Evolutionary conservation across 1,140 invertebrate species (phyloP), one percentile per base, ranked within the genome.

Genomic region (Bombus sylvicola): DNA sequence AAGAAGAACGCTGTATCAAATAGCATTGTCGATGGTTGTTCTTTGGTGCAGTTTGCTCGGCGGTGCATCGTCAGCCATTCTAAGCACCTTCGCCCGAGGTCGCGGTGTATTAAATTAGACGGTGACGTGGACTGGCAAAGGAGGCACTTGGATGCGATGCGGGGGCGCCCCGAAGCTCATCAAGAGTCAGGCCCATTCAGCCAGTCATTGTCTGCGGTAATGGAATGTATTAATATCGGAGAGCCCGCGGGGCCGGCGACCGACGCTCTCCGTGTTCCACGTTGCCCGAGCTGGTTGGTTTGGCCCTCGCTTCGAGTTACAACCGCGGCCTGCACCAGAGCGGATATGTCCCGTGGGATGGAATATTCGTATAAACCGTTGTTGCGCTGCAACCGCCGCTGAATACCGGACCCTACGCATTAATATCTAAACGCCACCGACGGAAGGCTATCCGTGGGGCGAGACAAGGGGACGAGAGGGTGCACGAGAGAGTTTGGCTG

Each of bases 161-260:
- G 87, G 87, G 73, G 83, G 89, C 91, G 89, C 88, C 89, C 85
- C 88, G 89, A 69, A 93, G 92, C 92, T 94, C 93, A 94, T 93
- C 91, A 93, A 93, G 91, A 92, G 92, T 92, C 90, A 88, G 92
- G 92, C 91, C 91, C 92, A 94, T 94, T 94, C 92, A 93, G 91
- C 90, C 93, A 91, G 92, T 94, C 93, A 94, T 94, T 94, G 94
- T 94, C 92, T 92, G 90, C 92, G 92, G 93, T 95, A 94, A 95
- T 95, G 94, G 94, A 94, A 95, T 95, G 93, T 95, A 95, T 95
- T 95, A 95, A 95, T 95, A 95, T 94, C 92, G 90, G 91, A 94
- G 92, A 91, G 90, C 89, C 83, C 81, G 83, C 84, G 89, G 83
- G 82, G 83, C 85, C 88, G 85, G 62, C 88, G 85, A 75, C 81